Evolutionary conservation across 2,113 vertebrate species (phyloP).

Genomic region (Cyrtonyx montezumae): DNA sequence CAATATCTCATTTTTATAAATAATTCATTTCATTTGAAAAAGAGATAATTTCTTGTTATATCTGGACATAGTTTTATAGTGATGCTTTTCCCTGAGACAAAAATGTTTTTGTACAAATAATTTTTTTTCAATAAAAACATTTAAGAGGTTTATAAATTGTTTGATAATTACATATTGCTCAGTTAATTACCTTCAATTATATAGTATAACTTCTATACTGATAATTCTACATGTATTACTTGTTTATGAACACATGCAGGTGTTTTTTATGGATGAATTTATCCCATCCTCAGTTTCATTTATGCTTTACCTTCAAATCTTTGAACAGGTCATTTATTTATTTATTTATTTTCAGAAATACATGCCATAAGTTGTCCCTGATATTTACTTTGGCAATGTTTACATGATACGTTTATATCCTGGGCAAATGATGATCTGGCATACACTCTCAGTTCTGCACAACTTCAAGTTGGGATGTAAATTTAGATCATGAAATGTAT

Average conservation of each 20-base stretch:
- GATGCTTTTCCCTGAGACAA: background rate
- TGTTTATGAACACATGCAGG: rapidly evolving
- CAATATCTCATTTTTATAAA: background rate
- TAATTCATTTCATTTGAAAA: background rate
- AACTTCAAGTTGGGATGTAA: background rate
- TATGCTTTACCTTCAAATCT: background rate
- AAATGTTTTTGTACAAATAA: background rate
- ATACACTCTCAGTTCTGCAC: background rate
- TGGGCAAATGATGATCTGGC: background rate
- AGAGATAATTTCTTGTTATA: background rate
- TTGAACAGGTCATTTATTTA: background rate
- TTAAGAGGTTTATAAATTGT: background rate
- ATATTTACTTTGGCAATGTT: background rate
- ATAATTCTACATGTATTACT: background rate
- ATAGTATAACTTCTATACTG: background rate
- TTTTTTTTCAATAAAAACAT: background rate
- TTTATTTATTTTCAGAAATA: background rate
- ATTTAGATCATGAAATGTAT: background rate
- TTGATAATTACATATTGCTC: background rate
- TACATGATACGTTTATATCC: background rate
- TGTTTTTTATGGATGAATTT: background rate
- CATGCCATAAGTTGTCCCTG: background rate
- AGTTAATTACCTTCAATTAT: background rate
- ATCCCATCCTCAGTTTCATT: background rate
- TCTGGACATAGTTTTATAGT: background rate